A percentile compares a stretch with the other conserved stretches of the same genome.
Conservation (phyloP, 1,140 invertebrate genomes). For the Drosophila watanabei region DNA sequence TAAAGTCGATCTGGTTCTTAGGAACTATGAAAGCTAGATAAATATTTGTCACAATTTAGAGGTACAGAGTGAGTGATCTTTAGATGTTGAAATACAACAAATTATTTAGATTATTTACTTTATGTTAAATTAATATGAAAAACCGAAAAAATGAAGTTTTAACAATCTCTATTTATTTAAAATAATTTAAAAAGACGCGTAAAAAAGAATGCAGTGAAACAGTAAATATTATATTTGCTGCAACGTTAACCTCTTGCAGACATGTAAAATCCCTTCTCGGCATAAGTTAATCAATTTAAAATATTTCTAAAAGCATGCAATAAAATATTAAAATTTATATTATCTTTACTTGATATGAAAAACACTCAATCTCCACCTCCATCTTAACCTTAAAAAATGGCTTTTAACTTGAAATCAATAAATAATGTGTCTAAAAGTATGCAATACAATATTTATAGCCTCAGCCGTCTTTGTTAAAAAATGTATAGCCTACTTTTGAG, state of each 20-base stretch:
- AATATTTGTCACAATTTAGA: neutral
- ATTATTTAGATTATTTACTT: neutral
- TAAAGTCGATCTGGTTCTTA: neutral
- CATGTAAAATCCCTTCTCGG: too few relatives aligned
- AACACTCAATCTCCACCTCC: too few relatives aligned
- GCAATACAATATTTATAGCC: neutral
- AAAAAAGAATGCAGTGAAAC: too few relatives aligned
- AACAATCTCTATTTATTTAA: too few relatives aligned
- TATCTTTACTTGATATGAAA: neutral
- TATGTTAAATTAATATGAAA: neutral
- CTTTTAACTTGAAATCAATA: neutral
- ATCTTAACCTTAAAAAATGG: too few relatives aligned
- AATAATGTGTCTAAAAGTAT: neutral
- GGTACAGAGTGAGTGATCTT: neutral
- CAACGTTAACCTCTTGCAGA: too few relatives aligned
- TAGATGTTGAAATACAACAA: neutral
- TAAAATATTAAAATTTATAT: neutral
- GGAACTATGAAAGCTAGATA: neutral
- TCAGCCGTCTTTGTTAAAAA: neutral
- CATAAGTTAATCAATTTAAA: neutral
- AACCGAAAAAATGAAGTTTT: neutral
- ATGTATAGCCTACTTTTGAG: neutral
- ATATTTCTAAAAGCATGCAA: neutral
- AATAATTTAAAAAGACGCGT: too few relatives aligned
- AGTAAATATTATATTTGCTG: too few relatives aligned